Evolutionary conservation across 1,140 invertebrate species (phyloP), one percentile per base, ranked within the genome.

Genomic region (Zaprionus taronus): DNA sequence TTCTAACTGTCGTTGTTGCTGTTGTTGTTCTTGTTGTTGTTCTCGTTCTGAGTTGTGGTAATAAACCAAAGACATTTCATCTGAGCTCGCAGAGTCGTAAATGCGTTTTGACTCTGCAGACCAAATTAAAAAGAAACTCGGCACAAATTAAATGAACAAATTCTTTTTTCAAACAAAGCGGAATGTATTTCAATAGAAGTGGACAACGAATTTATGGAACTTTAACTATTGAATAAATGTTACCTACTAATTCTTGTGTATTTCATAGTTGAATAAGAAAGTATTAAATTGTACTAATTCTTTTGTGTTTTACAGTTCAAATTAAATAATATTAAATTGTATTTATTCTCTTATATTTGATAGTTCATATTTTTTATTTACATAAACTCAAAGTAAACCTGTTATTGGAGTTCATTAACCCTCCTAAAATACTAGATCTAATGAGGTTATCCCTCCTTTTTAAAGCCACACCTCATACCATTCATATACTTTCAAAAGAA

Each of bases 31-130:
- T 63, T 65, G 36, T 74, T 17, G 55, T 34, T 44, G 5, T 26
- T 26, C 36, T 63, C 56, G 70, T 72, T 61, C 51, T 81, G 72
- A 38, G 53, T 79, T 81, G 69, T 49, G 79, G 83, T 72, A 76
- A 85, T 82, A 85, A 85, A 80, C 76, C 76, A 86, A 82, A 86
- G 83, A 82, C 80, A 86, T 81, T 84, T 70, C 56, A 77, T 72
- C 63, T 69, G 28, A 31, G 31, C 31, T 34, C 31, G 31, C 58
- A 72, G 69, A 77, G 55, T 76, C 78, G 60, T 66, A 76, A 80
- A 71, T 80, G 53, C 20, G 28, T 61, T 72, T 63, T 77, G 66
- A 79, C 62, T 81, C 56, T 81, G 67, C 70, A 79, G 57, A 47
- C 41, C 67, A 66, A 84, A 76, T 72, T 85, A 82, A 85, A 81